These are phyloP conservation scores for Calephelis nemesis DNA, from an alignment of 1,140 invertebrate species.

Conservation along the genomic window DNA sequence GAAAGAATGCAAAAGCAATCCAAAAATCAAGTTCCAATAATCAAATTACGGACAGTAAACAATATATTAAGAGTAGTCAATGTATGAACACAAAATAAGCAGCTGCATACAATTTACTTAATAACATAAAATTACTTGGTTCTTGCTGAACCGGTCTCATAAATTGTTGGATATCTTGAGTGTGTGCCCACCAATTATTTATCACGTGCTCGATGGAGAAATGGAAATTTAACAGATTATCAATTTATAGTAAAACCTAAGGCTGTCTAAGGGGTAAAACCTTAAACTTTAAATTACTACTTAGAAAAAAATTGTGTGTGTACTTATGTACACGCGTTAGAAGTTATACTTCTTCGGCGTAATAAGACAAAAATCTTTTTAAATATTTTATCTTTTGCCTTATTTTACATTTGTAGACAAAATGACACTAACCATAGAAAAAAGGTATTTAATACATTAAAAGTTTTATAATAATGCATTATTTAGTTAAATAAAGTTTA, in stretches of 20 bases:
- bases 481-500: too few relatives aligned
- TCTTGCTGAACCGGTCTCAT: constrained; percentile 20
- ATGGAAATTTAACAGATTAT: constrained; percentile 17
- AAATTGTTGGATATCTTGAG: constrained; percentile 9
- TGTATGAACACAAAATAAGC: constrained; percentile 35
- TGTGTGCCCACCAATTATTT: constrained; percentile 10
- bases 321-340: too few relatives aligned
- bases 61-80: constrained; percentile 48
- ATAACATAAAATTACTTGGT: constrained; percentile 51
- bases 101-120: constrained; percentile 50
- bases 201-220: constrained; percentile 8
- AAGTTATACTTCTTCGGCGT: too few relatives aligned
- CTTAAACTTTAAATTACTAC: too few relatives aligned
- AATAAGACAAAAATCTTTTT: too few relatives aligned
- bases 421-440: too few relatives aligned
- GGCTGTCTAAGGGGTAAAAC: too few relatives aligned
- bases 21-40: constrained; percentile 42
- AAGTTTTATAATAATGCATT: too few relatives aligned
- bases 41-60: constrained; percentile 53
- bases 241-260: constrained; percentile 2
- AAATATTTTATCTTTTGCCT: too few relatives aligned
- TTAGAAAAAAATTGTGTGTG: too few relatives aligned
- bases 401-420: too few relatives aligned
- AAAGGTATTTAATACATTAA: too few relatives aligned
- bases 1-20: constrained; percentile 13